Percentiles rank a stretch among this genome's conserved stretches.
Evolutionary conservation across 1,140 invertebrate species (phyloP).

Genomic region (Brachionus manjavacas): DNA sequence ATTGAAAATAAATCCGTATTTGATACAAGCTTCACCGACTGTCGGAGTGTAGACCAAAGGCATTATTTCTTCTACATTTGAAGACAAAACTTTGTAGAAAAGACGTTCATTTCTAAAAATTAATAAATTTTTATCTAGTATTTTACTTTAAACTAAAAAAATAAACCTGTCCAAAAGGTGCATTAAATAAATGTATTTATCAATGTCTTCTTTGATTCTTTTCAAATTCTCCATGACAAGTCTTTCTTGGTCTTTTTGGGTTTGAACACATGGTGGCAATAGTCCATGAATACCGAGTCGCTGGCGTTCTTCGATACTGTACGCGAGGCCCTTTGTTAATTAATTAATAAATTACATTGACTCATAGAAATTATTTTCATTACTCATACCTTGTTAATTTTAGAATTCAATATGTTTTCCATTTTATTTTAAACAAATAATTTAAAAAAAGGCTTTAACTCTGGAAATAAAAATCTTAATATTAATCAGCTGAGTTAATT

Average conservation of each 20-base stretch:
- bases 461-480: background rate
- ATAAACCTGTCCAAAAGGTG: background rate
- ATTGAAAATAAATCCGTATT: slow-evolving; percentile 42
- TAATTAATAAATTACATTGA: too few species aligned
- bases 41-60: slow-evolving; percentile 91
- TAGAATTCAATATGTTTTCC: slow-evolving; percentile 20
- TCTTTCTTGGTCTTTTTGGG: slow-evolving; percentile 80
- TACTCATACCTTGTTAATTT: background rate
- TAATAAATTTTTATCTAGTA: background rate
- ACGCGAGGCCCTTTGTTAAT: slow-evolving; percentile 73
- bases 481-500: background rate
- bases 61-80: slow-evolving; percentile 86
- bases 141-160: background rate
- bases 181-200: slow-evolving; percentile 71
- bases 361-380: background rate
- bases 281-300: slow-evolving; percentile 85
- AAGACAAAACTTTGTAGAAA: slow-evolving; percentile 83
- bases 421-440: background rate
- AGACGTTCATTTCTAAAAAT: slow-evolving; percentile 56
- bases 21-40: slow-evolving; percentile 37
- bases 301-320: slow-evolving; percentile 82
- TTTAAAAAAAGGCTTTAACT: background rate
- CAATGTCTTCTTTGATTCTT: slow-evolving; percentile 76
- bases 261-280: slow-evolving; percentile 83
- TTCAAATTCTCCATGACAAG: slow-evolving; percentile 79